Conservation (phyloP, 2,888 invertebrate species). For the Lottia scabra region DNA sequence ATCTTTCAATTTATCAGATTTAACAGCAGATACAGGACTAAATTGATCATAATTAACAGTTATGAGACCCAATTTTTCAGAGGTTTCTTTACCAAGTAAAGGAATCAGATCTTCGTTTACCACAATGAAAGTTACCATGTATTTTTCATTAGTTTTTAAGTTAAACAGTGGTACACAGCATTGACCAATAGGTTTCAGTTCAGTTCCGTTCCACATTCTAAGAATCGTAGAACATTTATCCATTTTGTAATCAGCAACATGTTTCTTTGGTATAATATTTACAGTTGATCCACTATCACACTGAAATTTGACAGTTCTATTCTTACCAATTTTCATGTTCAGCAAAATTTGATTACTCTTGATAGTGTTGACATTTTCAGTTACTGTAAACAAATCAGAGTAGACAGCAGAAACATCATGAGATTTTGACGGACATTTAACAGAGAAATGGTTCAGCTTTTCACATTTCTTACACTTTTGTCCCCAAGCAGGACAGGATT, state of each 20-base stretch:
- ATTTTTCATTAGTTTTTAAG: background rate
- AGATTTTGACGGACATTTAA: constrained; percentile 7
- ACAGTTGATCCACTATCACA: background rate
- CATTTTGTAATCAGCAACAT: background rate
- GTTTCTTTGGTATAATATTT: background rate
- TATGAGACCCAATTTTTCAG: background rate
- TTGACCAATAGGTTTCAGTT: constrained; percentile 1
- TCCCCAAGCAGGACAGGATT: constrained; percentile 37
- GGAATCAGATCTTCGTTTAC: background rate
- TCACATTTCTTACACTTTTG: constrained; percentile 28
- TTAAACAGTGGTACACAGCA: background rate
- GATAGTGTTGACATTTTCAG: constrained; percentile 12
- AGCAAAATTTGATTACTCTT: constrained; percentile 8
- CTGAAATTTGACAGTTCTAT: constrained; percentile 11
- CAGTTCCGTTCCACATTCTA: background rate
- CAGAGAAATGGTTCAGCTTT: constrained; percentile 33
- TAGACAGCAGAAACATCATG: background rate
- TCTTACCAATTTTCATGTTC: constrained; percentile 16
- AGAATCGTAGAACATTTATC: background rate
- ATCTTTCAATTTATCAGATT: too few species aligned
- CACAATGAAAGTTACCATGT: background rate
- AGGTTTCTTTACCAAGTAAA: constrained; percentile 3
- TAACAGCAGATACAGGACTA: background rate
- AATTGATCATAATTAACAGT: constrained; percentile 9
- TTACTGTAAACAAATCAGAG: background rate